These are phyloP conservation scores for Selenia dentaria DNA, from an alignment of 2,888 invertebrate genomes.

Conservation along the genomic window DNA sequence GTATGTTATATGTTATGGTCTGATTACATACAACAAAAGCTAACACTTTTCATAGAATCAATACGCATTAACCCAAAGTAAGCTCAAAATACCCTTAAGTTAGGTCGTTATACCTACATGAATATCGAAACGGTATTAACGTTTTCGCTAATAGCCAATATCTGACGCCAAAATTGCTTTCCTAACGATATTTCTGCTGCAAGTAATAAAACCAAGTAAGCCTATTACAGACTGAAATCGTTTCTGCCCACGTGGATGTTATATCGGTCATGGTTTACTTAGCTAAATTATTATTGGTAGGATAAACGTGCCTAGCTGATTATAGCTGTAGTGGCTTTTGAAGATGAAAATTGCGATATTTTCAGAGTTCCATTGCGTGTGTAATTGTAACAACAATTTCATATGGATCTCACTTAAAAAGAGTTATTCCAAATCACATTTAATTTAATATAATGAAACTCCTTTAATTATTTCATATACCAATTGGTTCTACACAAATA, in stretches of 20 bases:
- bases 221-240: slow-evolving; percentile 67
- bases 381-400: no score
- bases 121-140: slow-evolving; percentile 75
- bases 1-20: no score
- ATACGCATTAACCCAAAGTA: slow-evolving; percentile 16
- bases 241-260: slow-evolving; percentile 58
- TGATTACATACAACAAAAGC: no score
- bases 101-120: slow-evolving; percentile 59
- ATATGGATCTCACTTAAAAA: no score
- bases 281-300: slow-evolving; percentile 13
- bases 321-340: no score
- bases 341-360: no score
- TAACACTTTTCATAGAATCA: slow-evolving; percentile 9
- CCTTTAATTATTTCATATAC: no score
- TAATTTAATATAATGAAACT: no score
- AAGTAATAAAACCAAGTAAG: slow-evolving; percentile 79
- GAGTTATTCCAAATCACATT: no score
- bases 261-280: slow-evolving; percentile 42
- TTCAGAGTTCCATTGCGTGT: no score
- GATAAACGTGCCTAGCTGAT: no score
- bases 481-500: no score
- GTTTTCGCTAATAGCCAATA: slow-evolving; percentile 80
- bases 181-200: slow-evolving; percentile 80
- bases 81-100: slow-evolving; percentile 63
- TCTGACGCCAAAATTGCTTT: slow-evolving; percentile 80